Conservation (phyloP, 2,113 vertebrate species). For the human (Homo sapiens) region DNA sequence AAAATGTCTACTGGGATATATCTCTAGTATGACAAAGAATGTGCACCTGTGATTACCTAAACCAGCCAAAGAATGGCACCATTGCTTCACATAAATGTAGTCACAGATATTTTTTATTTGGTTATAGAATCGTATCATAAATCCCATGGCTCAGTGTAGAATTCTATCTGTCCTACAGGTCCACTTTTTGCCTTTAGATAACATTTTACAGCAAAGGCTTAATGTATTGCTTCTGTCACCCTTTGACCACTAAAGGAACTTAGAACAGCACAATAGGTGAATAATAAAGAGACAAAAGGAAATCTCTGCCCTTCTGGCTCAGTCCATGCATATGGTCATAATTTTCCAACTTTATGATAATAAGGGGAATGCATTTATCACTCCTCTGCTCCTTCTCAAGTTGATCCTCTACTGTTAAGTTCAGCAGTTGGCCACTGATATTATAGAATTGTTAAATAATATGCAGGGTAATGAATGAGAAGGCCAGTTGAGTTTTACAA, state of each 20-base stretch:
- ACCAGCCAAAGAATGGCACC: conserved; percentile 78
- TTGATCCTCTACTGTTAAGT: conserved; percentile 48
- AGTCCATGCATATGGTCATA: conserved; percentile 61
- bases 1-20: conserved; percentile 77
- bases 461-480: background rate
- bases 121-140: conserved; percentile 74
- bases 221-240: conserved; percentile 72
- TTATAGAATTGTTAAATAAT: conserved; percentile 55
- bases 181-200: conserved; percentile 66
- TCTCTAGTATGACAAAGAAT: conserved; percentile 72
- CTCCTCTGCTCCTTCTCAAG: conserved; percentile 56
- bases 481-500: conserved; percentile 39
- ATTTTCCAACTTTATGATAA: conserved; percentile 71
- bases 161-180: conserved; percentile 73
- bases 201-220: conserved; percentile 66
- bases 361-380: conserved; percentile 65
- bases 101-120: conserved; percentile 69
- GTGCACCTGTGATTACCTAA: conserved; percentile 79
- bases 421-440: conserved; percentile 37
- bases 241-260: conserved; percentile 61
- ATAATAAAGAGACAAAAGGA: conserved; percentile 63
- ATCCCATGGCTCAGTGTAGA: conserved; percentile 19
- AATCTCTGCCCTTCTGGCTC: conserved; percentile 5
- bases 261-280: conserved; percentile 55
- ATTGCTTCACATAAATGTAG: conserved; percentile 78